A percentile compares a stretch with the other conserved stretches of the same genome.
phyloP scores from a whole-genome alignment of 2,888 invertebrate species.

The Aleiodes alternator region DNA sequence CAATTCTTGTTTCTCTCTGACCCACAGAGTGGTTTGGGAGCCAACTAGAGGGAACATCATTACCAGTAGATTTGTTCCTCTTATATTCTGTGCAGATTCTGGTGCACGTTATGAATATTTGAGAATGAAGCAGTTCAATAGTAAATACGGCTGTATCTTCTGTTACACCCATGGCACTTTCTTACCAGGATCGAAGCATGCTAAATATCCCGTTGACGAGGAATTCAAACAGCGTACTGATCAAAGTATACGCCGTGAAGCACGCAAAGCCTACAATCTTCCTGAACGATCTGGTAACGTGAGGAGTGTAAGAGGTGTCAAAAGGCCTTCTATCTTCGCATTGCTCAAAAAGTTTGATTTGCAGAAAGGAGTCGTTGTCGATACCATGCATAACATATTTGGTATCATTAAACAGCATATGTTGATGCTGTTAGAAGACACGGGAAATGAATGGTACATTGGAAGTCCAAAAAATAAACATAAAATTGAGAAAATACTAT shows the following conservation, averaged over 20 bases:
- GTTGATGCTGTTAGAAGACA: background rate
- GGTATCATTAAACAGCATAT: background rate
- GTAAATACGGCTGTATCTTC: slow-evolving; percentile 1
- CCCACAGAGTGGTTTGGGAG: no score
- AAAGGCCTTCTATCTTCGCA: background rate
- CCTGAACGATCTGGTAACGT: background rate
- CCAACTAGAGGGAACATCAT: no score
- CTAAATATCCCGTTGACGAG: background rate
- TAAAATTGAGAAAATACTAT: background rate
- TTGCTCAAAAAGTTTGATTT: background rate
- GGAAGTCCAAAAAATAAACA: background rate
- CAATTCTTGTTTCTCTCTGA: no score
- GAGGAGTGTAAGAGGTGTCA: background rate
- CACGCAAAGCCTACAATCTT: background rate
- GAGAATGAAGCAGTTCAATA: background rate
- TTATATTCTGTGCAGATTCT: slow-evolving; percentile 1
- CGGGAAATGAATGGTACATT: background rate
- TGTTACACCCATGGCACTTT: background rate
- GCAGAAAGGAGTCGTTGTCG: background rate
- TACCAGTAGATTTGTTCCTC: background rate
- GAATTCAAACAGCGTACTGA: background rate
- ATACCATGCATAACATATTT: background rate
- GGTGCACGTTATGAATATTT: background rate
- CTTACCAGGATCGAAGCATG: background rate
- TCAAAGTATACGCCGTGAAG: background rate